Evolutionary conservation across 2,797 vertebrate species (phyloP).

Genomic region (Linurgus olivaceus): DNA sequence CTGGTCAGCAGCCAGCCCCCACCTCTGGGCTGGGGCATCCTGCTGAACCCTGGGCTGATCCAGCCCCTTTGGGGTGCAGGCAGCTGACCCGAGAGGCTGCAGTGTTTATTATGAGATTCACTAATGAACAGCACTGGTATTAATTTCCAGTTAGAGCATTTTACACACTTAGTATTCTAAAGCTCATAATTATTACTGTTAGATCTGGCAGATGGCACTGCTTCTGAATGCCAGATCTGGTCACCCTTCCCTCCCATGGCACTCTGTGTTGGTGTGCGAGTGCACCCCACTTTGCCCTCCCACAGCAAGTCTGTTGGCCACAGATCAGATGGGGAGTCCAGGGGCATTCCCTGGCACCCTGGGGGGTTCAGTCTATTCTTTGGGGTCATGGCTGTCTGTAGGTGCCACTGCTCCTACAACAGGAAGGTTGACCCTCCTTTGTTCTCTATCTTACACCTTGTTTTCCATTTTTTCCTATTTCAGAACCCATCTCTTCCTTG

Average conservation of each 20-base stretch:
- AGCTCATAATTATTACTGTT: not conserved
- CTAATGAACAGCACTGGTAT: not conserved
- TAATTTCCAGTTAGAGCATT: not conserved
- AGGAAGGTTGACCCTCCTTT: not conserved
- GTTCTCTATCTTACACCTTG: not conserved
- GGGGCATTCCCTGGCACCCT: not conserved
- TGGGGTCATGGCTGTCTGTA: not conserved
- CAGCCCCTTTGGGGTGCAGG: not conserved
- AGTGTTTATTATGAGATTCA: not conserved
- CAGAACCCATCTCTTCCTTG: not conserved
- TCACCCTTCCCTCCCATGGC: not conserved
- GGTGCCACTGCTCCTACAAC: not conserved
- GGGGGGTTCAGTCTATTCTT: not conserved
- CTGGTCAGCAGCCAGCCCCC: not conserved
- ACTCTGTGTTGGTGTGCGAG: rapidly evolving
- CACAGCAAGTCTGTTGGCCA: not conserved
- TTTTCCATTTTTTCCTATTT: not conserved
- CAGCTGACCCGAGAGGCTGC: rapidly evolving
- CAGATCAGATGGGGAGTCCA: too few species aligned
- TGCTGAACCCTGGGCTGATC: not conserved
- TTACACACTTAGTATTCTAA: not conserved
- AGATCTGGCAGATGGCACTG: not conserved
- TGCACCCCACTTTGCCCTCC: not conserved
- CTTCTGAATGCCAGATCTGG: not conserved
- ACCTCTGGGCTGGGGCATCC: not conserved